Evolutionary conservation across 2,888 invertebrate genomes (phyloP).

Genomic region (Augiades crinisus): DNA sequence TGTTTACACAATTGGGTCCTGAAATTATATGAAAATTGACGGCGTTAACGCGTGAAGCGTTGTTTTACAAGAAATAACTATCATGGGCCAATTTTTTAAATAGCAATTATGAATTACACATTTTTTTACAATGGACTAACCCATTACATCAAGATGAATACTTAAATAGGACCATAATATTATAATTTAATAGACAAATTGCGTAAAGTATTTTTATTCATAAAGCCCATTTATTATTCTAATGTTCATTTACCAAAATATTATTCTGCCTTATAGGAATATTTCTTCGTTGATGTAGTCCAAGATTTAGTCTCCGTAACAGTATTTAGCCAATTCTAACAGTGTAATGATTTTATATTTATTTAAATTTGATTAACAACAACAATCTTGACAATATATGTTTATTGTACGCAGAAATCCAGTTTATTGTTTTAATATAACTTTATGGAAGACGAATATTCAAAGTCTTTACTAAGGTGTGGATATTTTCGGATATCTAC

Average conservation of each 20-base stretch:
- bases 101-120: neutral
- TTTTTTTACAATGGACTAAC: constrained; percentile 33
- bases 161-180: constrained; percentile 30
- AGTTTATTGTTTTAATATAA: constrained; percentile 11
- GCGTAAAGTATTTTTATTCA: constrained; percentile 40
- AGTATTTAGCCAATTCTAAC: constrained; percentile 5
- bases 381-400: neutral
- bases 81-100: neutral
- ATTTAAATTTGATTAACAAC: constrained; percentile 6
- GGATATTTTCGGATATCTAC: constrained; percentile 1
- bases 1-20: neutral
- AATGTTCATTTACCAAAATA: constrained; percentile 62
- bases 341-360: constrained; percentile 1
- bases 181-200: constrained; percentile 32
- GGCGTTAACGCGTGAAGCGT: neutral
- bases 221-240: constrained; percentile 59
- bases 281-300: constrained; percentile 45
- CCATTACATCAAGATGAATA: constrained; percentile 57
- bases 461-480: neutral
- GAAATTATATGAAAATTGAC: constrained; percentile 4
- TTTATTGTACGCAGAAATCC: constrained; percentile 1
- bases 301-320: constrained; percentile 12
- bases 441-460: constrained; percentile 19
- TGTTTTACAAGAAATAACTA: neutral
- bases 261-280: constrained; percentile 49